phyloP scores from a whole-genome alignment of 2,113 vertebrate genomes.

The Bucco capensis region DNA sequence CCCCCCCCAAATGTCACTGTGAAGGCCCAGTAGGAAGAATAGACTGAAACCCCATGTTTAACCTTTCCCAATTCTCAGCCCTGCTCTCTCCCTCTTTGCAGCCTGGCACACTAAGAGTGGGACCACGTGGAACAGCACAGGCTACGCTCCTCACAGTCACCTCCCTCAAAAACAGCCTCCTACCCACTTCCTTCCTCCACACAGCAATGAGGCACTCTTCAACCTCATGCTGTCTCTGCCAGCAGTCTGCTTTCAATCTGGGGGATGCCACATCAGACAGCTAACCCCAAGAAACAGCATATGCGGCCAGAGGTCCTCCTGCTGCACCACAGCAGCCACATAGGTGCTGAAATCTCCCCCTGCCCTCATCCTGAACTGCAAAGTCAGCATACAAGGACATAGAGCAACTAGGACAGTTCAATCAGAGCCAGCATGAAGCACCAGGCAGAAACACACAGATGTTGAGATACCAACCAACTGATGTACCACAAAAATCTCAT shows the following conservation, averaged over 20 bases:
- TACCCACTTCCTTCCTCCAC: constrained; percentile 38
- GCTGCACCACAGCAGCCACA: not conserved
- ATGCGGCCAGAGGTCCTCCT: constrained; percentile 41
- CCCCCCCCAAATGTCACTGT: not conserved
- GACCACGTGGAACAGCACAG: not conserved
- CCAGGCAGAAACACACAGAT: not conserved
- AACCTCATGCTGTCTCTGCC: not conserved
- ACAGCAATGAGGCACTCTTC: not conserved
- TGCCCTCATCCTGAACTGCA: not conserved
- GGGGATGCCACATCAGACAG: constrained; percentile 50
- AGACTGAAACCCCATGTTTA: not conserved
- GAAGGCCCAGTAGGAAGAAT: not conserved
- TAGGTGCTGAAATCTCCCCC: constrained; percentile 12
- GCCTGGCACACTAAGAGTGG: not conserved
- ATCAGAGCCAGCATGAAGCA: not conserved
- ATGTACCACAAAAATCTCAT: not conserved
- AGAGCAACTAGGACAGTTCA: not conserved
- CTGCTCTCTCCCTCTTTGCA: not conserved
- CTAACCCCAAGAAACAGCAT: not conserved
- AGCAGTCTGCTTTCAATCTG: not conserved
- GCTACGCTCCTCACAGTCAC: not conserved
- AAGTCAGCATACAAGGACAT: constrained; percentile 25
- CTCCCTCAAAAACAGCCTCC: constrained; percentile 23
- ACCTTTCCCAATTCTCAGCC: not conserved
- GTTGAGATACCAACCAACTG: not conserved